Evolutionary conservation across 2,797 vertebrate genomes (phyloP), one percentile per base, ranked within the genome.

Genomic region (Tympanoctomys barrerae): DNA sequence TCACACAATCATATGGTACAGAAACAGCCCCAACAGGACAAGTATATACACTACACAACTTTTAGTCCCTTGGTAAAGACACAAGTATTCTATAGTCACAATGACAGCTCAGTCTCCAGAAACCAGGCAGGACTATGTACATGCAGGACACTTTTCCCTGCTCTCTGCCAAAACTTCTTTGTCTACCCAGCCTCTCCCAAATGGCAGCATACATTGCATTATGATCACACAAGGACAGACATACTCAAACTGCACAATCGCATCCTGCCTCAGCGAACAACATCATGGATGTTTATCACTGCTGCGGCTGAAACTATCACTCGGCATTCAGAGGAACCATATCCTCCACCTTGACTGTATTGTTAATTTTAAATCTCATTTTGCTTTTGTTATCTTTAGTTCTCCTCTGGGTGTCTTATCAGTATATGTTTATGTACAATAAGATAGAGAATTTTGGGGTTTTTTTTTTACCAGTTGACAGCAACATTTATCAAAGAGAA

Each of bases 331-430:
- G 21, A 3, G 21, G 7, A 0, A 7, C 75, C 64, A 24, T 26
- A 26, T 24, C 88, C 26, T 36, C 33, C 46, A 42, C 46, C 18
- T 83, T 78, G 86, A 90, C 42, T 90, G 33, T 54, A 61, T 18
- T 19, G 22, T 57, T 94, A 88, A 92, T 92, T 89, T 75, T 54
- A 91, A 96, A 91, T 85, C 66, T 57, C 61, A 59, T 68, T 92
- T 95, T 91, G 28, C 57, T 91, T 64, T 89, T 70, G 33, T 77
- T 96, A 77, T 93, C 75, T 90, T 85, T 33, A 3, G 18, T 59
- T 93, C 46, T 93, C 80, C 46, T 78, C n/a, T 8, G 62, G 49
- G 54, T 71, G 91, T 77, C 75, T 96, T 85, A 95, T 95, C 83
- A 83, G 52, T 70, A 13, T 83, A 66, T 83, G 79, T 70, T 88